Base-by-base conservation (phyloP, 2,888 invertebrate species). In the Drosophila koepferae region DNA sequence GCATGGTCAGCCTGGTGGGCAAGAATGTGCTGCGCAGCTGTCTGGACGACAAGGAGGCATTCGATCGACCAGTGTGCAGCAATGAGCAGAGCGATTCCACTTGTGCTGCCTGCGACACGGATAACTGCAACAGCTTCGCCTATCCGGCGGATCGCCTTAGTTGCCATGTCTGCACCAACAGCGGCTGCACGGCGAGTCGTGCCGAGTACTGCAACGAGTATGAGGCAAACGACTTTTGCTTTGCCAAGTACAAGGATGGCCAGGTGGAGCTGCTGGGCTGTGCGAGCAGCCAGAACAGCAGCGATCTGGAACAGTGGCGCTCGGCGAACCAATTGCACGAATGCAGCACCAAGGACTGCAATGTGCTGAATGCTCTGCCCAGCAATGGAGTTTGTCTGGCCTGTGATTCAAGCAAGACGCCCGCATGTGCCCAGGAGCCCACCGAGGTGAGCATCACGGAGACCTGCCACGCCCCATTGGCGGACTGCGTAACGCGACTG, bases 41-140 rank as follows among this genome's bases (percentile, higher is more conserved):
- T 18, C 64, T 91, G 59, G 89, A 92, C 44, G 92, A 92, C 63
- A 92, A 91, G 67, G 92, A 92, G 67, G 9, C 69, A 9, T 74
- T 69, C 18, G 82, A 79, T 18, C 92, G 86, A 2, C 44, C 64
- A 0, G 49, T 31, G 1, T 92, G 93, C 62, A 70, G 63, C 38
- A 34, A 6, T 1, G 84, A 86, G 40, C 73, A 51, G 5, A 75
- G 80, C 4, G 83, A 79, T 38, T 69, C 7, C 0, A 73, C 40
- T 4, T 78, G 78, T 16, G 53, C 77, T 5, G 59, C 62, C 3
- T 92, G 93, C 61, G 75, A 65, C 8, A 58, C 63, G 1, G 82
- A 65, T 20, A 67, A 38, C 0, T 80, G 92, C 73, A 92, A 92
- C 64, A 82, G 65, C 9, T 91, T 91, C 58, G 56, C 54, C 3